These are phyloP conservation scores for Epinephelus malabaricus DNA, from an alignment of 2,797 vertebrate genomes.

Conservation along the genomic window DNA sequence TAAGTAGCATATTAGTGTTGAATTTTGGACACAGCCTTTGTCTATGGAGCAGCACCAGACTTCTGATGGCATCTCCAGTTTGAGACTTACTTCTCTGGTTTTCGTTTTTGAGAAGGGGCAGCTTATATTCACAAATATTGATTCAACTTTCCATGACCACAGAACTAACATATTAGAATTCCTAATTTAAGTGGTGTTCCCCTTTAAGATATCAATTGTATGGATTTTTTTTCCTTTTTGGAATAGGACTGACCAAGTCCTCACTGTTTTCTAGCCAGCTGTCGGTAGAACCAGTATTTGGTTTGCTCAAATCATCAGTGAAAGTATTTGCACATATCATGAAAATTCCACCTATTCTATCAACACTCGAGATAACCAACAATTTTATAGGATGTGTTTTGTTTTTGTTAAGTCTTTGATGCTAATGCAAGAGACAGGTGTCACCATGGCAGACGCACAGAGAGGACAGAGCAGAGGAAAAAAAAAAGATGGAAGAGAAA, in stretches of 20 bases:
- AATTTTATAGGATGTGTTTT: slow-evolving; percentile 37
- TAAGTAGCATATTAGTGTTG: too few relatives aligned
- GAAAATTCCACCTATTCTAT: slow-evolving; percentile 16
- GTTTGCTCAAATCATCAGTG: slow-evolving; percentile 7
- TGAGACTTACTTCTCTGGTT: too few relatives aligned
- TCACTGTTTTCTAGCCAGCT: not conserved
- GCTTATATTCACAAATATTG: too few relatives aligned
- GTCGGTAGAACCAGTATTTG: not conserved
- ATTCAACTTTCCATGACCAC: too few relatives aligned
- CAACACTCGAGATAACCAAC: slow-evolving; percentile 18
- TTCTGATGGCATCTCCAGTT: too few relatives aligned
- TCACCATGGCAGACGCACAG: slow-evolving; percentile 45
- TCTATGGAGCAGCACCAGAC: too few relatives aligned
- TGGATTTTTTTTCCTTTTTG: not conserved
- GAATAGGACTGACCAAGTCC: not conserved
- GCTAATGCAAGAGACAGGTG: slow-evolving; percentile 63
- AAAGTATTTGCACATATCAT: not conserved
- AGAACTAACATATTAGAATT: too few relatives aligned
- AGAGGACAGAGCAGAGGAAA: slow-evolving; percentile 33
- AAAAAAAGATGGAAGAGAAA: slow-evolving; percentile 29
- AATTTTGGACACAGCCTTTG: too few relatives aligned
- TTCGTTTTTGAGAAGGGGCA: too few relatives aligned
- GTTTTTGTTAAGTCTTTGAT: slow-evolving; percentile 56
- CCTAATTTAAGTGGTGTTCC: too few relatives aligned
- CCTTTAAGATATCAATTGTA: not conserved